Conservation (phyloP, 2,113 vertebrate species). For the Lethenteron camtschaticum region DNA sequence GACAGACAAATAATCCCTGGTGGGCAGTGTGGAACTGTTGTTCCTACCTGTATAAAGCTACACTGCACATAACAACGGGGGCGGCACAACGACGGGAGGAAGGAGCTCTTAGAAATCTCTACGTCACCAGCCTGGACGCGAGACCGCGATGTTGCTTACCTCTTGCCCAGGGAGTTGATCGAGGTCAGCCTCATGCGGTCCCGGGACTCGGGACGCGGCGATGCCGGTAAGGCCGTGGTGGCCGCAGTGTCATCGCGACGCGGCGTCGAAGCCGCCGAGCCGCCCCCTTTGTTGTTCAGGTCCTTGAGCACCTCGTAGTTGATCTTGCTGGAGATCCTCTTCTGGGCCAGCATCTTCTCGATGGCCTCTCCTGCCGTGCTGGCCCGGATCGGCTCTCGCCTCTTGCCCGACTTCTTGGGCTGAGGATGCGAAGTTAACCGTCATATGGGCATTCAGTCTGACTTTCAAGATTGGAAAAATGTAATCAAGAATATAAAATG, state of each 20-base stretch:
- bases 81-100: too few species aligned
- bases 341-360: slow-evolving; percentile 89
- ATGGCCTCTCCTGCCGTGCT: slow-evolving; percentile 83
- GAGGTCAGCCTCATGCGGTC: slow-evolving; percentile 23
- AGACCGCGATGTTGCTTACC: neutral
- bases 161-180: slow-evolving; percentile 13
- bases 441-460: too few species aligned
- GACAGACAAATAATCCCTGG: too few species aligned
- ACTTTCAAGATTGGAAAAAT: too few species aligned
- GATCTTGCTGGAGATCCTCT: slow-evolving; percentile 85
- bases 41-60: too few species aligned
- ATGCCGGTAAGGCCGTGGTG: slow-evolving; percentile 19
- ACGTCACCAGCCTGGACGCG: too few species aligned
- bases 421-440: slow-evolving; percentile 13
- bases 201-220: slow-evolving; percentile 17
- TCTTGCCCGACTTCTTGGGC: slow-evolving; percentile 35
- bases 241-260: slow-evolving; percentile 7
- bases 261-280: slow-evolving; percentile 19
- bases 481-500: too few species aligned
- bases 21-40: too few species aligned
- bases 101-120: too few species aligned
- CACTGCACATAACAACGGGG: too few species aligned
- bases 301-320: slow-evolving; percentile 84
- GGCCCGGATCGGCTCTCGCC: slow-evolving; percentile 43
- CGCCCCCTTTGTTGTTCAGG: slow-evolving; percentile 37